These are phyloP conservation scores for Phallusia fumigata DNA, from an alignment of 23 tunicate genomes.

Conservation along the genomic window DNA sequence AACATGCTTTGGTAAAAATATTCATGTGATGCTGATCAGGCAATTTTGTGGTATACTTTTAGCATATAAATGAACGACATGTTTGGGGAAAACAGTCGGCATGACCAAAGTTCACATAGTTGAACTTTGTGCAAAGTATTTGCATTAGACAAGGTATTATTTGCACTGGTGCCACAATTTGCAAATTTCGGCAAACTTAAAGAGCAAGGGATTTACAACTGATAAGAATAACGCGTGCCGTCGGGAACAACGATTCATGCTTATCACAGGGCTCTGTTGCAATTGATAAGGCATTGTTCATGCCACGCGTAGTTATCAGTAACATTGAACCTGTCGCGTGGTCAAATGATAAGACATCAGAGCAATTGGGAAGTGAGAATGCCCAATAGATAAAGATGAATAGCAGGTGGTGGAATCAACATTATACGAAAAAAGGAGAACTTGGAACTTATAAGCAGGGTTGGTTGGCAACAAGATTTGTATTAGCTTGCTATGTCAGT, in stretches of 20 bases:
- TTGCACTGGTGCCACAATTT: not conserved
- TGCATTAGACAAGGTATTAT: not conserved
- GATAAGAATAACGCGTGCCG: conserved; percentile 1
- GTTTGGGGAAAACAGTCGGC: no score
- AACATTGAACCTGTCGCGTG: conserved; percentile 4
- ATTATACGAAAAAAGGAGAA: not conserved
- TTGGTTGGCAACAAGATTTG: not conserved
- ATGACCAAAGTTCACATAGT: no score
- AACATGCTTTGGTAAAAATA: no score
- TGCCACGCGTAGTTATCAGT: conserved; percentile 5
- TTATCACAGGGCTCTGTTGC: not conserved
- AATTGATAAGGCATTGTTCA: not conserved
- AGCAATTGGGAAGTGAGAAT: not conserved
- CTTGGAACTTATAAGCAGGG: not conserved
- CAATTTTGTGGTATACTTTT: no score
- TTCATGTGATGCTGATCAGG: no score
- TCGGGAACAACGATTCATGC: not conserved
- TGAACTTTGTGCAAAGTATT: not conserved
- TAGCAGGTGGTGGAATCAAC: not conserved
- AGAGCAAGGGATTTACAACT: not conserved
- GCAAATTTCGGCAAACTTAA: not conserved
- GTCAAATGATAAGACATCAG: not conserved
- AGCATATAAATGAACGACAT: no score
- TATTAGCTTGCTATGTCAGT: not conserved
- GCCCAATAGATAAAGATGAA: not conserved